These are phyloP conservation scores for Ecliptopera silaceata DNA, from an alignment of 2,888 invertebrate species.

Conservation along the genomic window DNA sequence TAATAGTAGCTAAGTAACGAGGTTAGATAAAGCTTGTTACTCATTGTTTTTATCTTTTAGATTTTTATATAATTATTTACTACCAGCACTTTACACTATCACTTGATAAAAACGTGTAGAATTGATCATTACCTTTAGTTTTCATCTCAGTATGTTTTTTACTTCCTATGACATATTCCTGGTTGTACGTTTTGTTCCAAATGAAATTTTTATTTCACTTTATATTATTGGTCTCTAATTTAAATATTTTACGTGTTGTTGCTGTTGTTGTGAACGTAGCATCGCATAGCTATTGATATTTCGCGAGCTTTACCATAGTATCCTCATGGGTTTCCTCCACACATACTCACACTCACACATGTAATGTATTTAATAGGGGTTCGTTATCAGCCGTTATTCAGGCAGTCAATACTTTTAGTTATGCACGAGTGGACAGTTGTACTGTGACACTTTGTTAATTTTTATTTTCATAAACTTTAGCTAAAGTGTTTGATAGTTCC, in stretches of 20 bases:
- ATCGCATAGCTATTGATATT: slow-evolving; percentile 33
- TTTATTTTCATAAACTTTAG: background rate
- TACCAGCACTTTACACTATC: too few species aligned
- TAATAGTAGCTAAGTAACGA: slow-evolving; percentile 25
- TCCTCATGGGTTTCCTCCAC: slow-evolving; percentile 56
- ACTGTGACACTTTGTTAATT: slow-evolving; percentile 6
- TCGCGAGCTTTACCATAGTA: slow-evolving; percentile 39
- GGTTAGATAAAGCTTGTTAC: slow-evolving; percentile 17
- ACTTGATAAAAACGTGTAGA: too few species aligned
- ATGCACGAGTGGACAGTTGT: slow-evolving; percentile 38
- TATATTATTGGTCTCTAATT: too few species aligned
- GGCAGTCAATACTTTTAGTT: slow-evolving; percentile 64
- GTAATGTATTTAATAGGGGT: slow-evolving; percentile 52
- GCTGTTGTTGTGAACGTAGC: too few species aligned
- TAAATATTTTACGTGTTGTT: too few species aligned
- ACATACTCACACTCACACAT: slow-evolving; percentile 41
- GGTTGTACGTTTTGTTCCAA: too few species aligned
- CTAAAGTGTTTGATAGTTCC: background rate
- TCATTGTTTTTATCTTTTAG: slow-evolving; percentile 31
- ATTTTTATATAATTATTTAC: background rate
- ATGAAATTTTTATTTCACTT: too few species aligned
- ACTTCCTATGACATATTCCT: too few species aligned
- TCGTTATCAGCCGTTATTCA: slow-evolving; percentile 59
- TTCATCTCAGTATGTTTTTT: too few species aligned
- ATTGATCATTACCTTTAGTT: too few species aligned